Base-by-base conservation (phyloP, 2,888 invertebrate species). In the Drosophila neutralis region DNA sequence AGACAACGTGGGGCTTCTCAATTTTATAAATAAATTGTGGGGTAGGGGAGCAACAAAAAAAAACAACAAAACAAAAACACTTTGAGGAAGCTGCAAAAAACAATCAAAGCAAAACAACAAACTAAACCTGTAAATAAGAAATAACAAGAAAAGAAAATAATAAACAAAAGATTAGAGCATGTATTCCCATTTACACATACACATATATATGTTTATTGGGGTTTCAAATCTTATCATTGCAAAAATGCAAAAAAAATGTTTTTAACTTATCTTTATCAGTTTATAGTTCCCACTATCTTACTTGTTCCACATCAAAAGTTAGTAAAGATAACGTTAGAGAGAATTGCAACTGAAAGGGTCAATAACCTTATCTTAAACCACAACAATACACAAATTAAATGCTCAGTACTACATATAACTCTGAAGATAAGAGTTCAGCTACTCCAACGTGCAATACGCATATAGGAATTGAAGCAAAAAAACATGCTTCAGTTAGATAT, bases 1-100 rank as follows among this genome's bases (percentile, higher is more conserved):
- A 21, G 15, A 35, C 18, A 24, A 6, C 38, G 51, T 73, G 51
- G 59, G 81, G 78, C 78, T 77, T 80, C 77, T 24, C 24, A 11
- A 15, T 15, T 78, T 61, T 49, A 38, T 53, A 5, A 4, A 7
- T 51, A 27, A 21, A 58, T 69, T 40, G 13, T 40, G 7, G 40
- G 65, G 75, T 78, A 79, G 67, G 79, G 70, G 33, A 73, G 2
- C 11, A 7, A 24, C 18, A 13, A 24, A 66, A 5, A 18, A 11
- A 36, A 24, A 24, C 27, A 31, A 10, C 38, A 70, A 7, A 35
- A 21, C 27, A 67, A 5, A n/a, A 8, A 36, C 4, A 40, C 10
- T 13, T 11, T 31, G 10, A 21, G n/a, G 21, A 24, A 38, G n/a
- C 53, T 10, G 21, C 18, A 36, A 11, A 27, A 54, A 27, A 27